Base-by-base conservation (phyloP, 2,888 invertebrate species). In the Ochropacha duplaris region DNA sequence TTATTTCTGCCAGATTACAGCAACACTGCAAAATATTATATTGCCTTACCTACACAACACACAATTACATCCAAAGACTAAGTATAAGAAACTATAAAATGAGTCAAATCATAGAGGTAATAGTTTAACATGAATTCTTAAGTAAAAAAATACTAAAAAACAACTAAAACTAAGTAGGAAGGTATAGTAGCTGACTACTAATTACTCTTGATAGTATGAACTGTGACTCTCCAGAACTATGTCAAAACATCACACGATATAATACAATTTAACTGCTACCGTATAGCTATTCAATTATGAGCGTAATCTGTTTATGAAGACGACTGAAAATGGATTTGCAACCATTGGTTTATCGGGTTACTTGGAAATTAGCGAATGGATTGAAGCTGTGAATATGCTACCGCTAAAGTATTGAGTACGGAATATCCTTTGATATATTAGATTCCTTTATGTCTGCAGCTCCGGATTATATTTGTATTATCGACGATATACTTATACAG, bases 31-130 rank as follows among this genome's bases (percentile, higher is more conserved):
- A 19, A 22, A 22, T 52, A n/a, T 51, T 26, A 31, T n/a, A 51
- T 28, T 28, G 2, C 8, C 2, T 28, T 2, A 4, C 16, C 31
- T 22, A n/a, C n/a, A n/a, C 26, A n/a, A 28, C 6, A 5, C 22
- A 22, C 34, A 52, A 52, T 52, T 52, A 51, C 31, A 31, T 22
- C 11, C 22, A 52, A 22, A 12, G 31, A 52, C 52, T 52, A 52
- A 31, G 52, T 52, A 31, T 19, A 22, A 22, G 34, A 31, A 52
- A 31, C 34, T 52, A 31, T 19, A 22, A 22, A 52, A 31, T 34
- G 22, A 31, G 22, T 16, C n/a, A 11, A 50, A 51, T 6, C 39
- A 16, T 39, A n/a, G 4, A 39, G 16, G 4, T 8, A n/a, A 39
- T 39, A 8, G 14, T 36, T n/a, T 36, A n/a, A 19, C 16, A 44